Percentiles rank a stretch among this genome's conserved stretches.
Conservation (phyloP, 2,113 vertebrate species). For the Synodontis membranacea region DNA sequence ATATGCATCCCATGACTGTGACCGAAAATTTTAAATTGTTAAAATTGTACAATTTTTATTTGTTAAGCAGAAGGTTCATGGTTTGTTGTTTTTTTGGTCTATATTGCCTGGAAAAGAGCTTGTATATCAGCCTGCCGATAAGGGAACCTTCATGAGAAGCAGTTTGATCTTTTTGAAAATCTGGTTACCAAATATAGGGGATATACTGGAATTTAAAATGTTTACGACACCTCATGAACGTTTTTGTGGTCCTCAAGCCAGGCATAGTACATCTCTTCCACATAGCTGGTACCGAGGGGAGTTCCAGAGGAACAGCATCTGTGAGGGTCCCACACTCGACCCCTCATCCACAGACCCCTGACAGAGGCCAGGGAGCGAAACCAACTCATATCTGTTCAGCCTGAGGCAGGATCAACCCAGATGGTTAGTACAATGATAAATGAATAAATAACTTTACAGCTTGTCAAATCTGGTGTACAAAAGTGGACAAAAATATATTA, state of each 20-base stretch:
- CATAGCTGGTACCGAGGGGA: not conserved
- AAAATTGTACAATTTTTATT: too few relatives aligned
- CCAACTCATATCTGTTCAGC: not conserved
- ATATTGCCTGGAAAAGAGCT: not conserved
- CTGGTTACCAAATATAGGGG: not conserved
- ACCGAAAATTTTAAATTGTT: not conserved
- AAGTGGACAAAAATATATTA: not conserved
- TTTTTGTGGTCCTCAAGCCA: not conserved
- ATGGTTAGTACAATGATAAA: not conserved
- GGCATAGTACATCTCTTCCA: constrained; percentile 10
- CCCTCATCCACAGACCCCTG: not conserved
- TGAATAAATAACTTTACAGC: not conserved
- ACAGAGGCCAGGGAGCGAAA: constrained; percentile 1
- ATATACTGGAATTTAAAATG: not conserved
- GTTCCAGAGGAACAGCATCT: not conserved
- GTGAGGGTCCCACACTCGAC: not conserved
- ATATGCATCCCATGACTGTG: constrained; percentile 4
- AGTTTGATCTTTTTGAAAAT: not conserved
- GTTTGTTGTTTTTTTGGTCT: not conserved
- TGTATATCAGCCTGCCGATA: not conserved
- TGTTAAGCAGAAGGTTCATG: not conserved
- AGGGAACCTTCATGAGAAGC: not conserved
- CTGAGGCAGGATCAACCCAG: not conserved
- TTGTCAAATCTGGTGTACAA: not conserved
- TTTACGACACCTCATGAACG: not conserved